A percentile compares a stretch with the other conserved stretches of the same genome.
phyloP scores from a whole-genome alignment of 2,113 vertebrate genomes.

The Anguilla rostrata region DNA sequence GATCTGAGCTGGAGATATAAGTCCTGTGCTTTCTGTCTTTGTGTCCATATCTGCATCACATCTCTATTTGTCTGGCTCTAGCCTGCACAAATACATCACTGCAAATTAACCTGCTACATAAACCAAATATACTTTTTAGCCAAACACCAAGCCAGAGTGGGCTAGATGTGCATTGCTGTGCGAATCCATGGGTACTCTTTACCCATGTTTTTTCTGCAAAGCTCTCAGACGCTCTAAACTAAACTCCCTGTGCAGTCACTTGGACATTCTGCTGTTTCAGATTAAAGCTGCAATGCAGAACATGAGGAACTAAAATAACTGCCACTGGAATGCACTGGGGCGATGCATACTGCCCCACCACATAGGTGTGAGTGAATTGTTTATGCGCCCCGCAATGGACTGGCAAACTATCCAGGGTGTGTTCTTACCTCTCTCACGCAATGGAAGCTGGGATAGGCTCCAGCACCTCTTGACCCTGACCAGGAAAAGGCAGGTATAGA shows the following conservation, averaged over 20 bases:
- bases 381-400: no score
- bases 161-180: no score
- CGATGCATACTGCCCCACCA: neutral
- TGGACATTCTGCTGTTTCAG: neutral
- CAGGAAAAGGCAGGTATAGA: no score
- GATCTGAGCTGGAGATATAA: neutral
- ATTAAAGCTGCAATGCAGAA: constrained; percentile 4
- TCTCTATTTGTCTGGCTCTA: neutral
- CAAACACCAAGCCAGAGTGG: neutral
- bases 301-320: neutral
- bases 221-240: neutral
- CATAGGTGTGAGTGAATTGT: no score
- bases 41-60: neutral
- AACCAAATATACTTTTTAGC: neutral
- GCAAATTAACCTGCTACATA: neutral
- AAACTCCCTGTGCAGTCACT: neutral
- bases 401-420: no score
- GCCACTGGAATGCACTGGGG: neutral
- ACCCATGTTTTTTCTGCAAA: neutral
- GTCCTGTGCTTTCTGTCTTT: neutral
- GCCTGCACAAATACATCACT: neutral
- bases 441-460: no score
- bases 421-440: no score
- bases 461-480: no score
- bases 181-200: no score